Conservation (phyloP, 2,797 vertebrate species). For the Alcedo atthis region DNA sequence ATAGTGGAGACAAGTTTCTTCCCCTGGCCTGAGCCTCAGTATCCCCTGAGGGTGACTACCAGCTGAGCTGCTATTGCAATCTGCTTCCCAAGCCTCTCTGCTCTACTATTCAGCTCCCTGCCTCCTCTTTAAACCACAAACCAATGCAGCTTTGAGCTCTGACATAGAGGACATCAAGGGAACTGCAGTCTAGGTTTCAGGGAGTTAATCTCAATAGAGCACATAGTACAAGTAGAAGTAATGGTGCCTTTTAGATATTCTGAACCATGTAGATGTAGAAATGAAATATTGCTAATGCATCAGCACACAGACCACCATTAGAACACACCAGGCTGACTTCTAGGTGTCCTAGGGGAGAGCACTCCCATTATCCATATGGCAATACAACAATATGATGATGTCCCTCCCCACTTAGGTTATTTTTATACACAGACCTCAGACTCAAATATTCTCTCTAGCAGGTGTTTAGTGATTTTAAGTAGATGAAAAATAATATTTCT, state of each 20-base stretch:
- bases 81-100: background rate
- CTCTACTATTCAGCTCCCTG: background rate
- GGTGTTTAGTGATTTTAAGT: background rate
- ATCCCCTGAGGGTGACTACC: background rate
- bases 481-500: background rate
- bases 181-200: background rate
- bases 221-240: background rate
- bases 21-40: background rate
- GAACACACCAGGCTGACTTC: background rate
- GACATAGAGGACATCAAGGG: background rate
- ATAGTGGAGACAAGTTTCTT: background rate
- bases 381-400: background rate
- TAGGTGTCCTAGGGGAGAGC: background rate
- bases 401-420: background rate
- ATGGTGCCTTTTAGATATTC: background rate
- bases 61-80: background rate
- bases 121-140: background rate
- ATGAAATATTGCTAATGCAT: background rate
- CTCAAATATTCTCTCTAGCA: conserved; percentile 5
- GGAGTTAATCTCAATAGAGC: background rate
- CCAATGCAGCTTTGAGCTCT: background rate
- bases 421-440: background rate
- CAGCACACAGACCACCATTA: background rate
- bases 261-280: rapidly evolving
- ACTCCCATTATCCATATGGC: background rate